A percentile compares a stretch with the other conserved stretches of the same genome.
These are phyloP conservation scores for Bugulina stolonifera DNA, from an alignment of 2,888 invertebrate genomes.

Conservation along the genomic window DNA sequence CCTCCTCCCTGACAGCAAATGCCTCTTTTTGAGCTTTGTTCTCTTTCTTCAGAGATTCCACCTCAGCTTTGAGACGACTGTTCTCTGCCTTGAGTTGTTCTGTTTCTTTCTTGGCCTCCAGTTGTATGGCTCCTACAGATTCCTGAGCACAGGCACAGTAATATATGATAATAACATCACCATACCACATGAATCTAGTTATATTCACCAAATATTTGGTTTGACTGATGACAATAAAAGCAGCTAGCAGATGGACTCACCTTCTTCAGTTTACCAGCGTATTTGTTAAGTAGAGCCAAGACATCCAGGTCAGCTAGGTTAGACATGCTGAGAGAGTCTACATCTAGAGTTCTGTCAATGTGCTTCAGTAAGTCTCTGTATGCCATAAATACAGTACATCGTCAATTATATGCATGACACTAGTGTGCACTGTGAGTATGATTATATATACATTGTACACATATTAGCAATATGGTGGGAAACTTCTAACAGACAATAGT, in stretches of 20 bases:
- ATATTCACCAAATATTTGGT: neutral
- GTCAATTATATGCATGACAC: no score
- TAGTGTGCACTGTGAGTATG: no score
- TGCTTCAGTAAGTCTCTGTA: neutral
- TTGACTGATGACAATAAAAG: neutral
- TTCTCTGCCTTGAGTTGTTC: neutral
- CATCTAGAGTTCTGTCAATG: neutral
- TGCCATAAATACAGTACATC: no score
- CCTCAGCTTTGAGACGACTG: neutral
- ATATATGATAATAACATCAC: neutral
- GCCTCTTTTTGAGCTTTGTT: no score
- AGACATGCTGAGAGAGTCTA: neutral
- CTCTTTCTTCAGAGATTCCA: neutral
- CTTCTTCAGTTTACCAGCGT: neutral
- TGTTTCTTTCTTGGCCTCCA: neutral
- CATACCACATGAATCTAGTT: no score
- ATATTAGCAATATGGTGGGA: no score
- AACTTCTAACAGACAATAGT: no score
- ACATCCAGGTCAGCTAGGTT: slow-evolving; percentile 18
- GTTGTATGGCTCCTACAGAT: neutral
- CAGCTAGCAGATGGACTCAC: neutral
- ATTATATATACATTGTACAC: no score
- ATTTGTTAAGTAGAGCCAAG: neutral
- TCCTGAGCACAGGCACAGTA: neutral
- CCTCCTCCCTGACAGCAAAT: neutral